phyloP scores from a whole-genome alignment of 2,113 vertebrate genomes.

The Furnarius figulus region DNA sequence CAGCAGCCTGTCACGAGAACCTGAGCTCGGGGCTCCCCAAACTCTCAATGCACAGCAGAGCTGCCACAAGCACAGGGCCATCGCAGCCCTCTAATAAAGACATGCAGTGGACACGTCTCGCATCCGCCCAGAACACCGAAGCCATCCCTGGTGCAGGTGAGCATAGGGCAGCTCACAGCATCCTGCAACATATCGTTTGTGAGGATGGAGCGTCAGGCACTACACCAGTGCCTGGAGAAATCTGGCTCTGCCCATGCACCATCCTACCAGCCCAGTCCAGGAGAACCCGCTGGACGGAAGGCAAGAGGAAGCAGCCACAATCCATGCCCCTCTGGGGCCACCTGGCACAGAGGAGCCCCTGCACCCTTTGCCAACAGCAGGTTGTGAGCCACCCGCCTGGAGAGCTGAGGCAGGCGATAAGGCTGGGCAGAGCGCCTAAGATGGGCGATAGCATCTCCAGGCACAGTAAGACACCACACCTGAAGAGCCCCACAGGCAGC shows the following conservation, averaged over 20 bases:
- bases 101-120: accelerated
- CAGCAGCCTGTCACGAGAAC: neutral
- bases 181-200: accelerated
- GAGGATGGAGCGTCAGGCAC: neutral
- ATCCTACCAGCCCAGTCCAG: neutral
- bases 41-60: accelerated
- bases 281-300: neutral
- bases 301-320: neutral
- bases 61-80: neutral
- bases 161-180: neutral
- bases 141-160: accelerated
- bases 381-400: neutral
- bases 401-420: constrained; percentile 51
- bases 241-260: neutral
- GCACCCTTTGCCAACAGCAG: neutral
- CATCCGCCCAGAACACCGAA: neutral
- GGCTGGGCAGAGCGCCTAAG: neutral
- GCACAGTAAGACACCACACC: neutral
- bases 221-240: neutral
- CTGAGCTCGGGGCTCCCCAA: neutral
- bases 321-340: accelerated
- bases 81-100: accelerated
- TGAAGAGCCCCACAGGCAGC: neutral
- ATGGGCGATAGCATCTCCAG: neutral
- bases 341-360: accelerated